A percentile compares a stretch with the other conserved stretches of the same genome.
Evolutionary conservation across 1,140 invertebrate species (phyloP).

Genomic region (Drosophila lini): DNA sequence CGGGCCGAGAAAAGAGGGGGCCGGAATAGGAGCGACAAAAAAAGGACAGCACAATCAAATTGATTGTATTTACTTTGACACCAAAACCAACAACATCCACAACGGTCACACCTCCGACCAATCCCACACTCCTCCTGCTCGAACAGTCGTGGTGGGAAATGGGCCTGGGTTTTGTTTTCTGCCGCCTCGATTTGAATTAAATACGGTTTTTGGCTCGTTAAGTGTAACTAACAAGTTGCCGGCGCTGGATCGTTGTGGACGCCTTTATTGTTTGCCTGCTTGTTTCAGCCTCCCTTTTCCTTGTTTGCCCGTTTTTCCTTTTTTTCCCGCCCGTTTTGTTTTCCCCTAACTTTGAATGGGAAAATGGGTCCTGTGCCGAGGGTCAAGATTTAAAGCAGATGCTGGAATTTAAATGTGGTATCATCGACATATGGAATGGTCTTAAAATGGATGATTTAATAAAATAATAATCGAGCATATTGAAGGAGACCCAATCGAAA

Average conservation of each 20-base stretch:
- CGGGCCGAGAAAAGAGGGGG: background rate
- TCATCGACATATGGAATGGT: conserved; percentile 14
- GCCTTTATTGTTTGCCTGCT: conserved; percentile 69
- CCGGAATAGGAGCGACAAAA: conserved; percentile 13
- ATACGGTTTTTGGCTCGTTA: conserved; percentile 81
- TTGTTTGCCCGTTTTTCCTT: conserved; percentile 24
- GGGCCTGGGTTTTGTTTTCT: conserved; percentile 53
- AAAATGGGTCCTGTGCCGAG: background rate
- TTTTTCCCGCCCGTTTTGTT: conserved; percentile 20
- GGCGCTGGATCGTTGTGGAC: conserved; percentile 38
- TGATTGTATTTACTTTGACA: conserved; percentile 82
- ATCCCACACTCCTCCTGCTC: conserved; percentile 3
- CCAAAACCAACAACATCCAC: conserved; percentile 58
- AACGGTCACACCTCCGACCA: conserved; percentile 38
- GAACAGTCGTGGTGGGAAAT: conserved; percentile 22
- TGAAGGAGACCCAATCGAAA: background rate
- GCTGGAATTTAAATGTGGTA: conserved; percentile 15
- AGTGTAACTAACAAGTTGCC: conserved; percentile 78
- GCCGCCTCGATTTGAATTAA: conserved; percentile 70
- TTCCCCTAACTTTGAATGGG: conserved; percentile 12
- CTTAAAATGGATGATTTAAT: conserved; percentile 23
- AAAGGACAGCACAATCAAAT: conserved; percentile 74
- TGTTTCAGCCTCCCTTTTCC: conserved; percentile 24
- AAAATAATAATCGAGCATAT: conserved; percentile 3
- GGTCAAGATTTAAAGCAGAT: conserved; percentile 30